Conservation (phyloP, 2,888 invertebrate genomes). For the Drosophila sordidapex region DNA sequence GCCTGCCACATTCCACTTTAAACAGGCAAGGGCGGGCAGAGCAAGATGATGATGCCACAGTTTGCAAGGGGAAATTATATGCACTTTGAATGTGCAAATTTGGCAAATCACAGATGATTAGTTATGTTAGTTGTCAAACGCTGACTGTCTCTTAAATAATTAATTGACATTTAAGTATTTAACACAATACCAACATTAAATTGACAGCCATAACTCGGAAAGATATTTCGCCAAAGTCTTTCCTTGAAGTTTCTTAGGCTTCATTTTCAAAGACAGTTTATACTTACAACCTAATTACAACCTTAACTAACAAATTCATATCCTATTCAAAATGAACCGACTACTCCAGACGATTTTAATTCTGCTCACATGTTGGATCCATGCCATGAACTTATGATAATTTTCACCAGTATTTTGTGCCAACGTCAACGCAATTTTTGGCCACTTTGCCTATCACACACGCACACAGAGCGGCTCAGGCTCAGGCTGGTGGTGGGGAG, state of each 20-base stretch:
- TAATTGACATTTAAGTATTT: neutral
- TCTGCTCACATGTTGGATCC: conserved; percentile 22
- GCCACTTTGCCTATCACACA: conserved; percentile 60
- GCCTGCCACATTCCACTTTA: conserved; percentile 38
- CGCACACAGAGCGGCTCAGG: conserved; percentile 1
- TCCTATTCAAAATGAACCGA: neutral
- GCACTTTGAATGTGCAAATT: conserved; percentile 27
- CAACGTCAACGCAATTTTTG: conserved; percentile 60
- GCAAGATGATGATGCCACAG: neutral
- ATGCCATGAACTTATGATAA: conserved; percentile 63
- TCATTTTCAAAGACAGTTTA: neutral
- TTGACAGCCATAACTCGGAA: neutral
- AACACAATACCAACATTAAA: neutral
- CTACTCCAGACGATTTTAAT: neutral
- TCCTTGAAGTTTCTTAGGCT: neutral
- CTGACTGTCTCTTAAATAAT: neutral
- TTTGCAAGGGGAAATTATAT: conserved; percentile 6
- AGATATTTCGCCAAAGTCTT: neutral
- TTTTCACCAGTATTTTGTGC: conserved; percentile 64
- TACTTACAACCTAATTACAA: neutral
- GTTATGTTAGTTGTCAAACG: neutral
- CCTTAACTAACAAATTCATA: neutral
- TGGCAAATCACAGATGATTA: neutral
- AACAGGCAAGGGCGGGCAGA: neutral
- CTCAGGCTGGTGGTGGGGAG: neutral